Evolutionary conservation across 2,797 vertebrate species (phyloP).

Genomic region (Tragopan temminckii): DNA sequence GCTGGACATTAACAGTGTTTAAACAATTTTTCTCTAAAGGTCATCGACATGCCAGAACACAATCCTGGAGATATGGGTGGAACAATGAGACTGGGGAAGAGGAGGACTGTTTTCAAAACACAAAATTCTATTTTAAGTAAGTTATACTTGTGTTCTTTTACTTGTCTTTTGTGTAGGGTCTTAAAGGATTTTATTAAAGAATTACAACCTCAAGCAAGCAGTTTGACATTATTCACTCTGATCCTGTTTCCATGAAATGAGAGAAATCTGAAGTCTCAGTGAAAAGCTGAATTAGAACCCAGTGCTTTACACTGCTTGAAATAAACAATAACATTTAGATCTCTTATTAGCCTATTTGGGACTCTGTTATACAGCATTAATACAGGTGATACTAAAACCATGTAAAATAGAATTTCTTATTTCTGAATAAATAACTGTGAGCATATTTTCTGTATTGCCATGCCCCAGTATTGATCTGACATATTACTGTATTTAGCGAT

Average conservation of each 20-base stretch:
- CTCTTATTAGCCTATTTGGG: background rate
- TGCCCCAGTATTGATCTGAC: background rate
- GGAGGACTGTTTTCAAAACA: constrained; percentile 83
- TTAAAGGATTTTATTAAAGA: background rate
- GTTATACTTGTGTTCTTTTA: constrained; percentile 34
- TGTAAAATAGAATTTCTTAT: background rate
- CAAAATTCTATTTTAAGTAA: constrained; percentile 83
- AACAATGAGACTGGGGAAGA: constrained; percentile 85
- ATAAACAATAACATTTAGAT: background rate
- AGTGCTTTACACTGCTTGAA: background rate
- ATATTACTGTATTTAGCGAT: background rate
- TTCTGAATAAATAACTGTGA: background rate
- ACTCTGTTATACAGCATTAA: background rate
- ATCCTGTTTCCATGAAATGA: background rate
- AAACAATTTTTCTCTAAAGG: constrained; percentile 69
- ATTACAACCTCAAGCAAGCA: background rate
- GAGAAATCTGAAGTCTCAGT: background rate
- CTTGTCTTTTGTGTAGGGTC: background rate
- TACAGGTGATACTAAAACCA: background rate
- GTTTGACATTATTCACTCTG: background rate
- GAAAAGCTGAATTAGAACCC: background rate
- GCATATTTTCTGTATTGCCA: background rate
- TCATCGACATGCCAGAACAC: constrained; percentile 86
- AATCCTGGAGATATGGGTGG: constrained; percentile 83
- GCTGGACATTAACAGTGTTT: background rate